Base-by-base conservation (phyloP, 2,888 invertebrate genomes). In the Drosophila neonasuta region DNA sequence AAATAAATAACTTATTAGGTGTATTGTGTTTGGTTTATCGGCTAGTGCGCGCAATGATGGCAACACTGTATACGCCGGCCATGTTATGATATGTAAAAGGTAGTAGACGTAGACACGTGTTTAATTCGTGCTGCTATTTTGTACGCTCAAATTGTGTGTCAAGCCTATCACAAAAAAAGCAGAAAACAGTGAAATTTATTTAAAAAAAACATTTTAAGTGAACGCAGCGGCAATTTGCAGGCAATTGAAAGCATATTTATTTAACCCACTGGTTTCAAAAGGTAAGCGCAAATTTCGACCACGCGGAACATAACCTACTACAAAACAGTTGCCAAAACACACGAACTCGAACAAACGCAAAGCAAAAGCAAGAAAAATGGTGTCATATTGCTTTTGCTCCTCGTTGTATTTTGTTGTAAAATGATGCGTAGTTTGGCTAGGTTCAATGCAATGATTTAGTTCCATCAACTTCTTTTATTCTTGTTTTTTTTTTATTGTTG, bases 51-150 rank as follows among this genome's bases (percentile, higher is more conserved):
- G 24, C 17, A 48, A 36, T 50, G 74, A 49, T 82, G 87, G 87
- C 87, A 85, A 82, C 87, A 82, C 81, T 87, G 77, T 55, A 69
- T 77, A 68, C 78, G 87, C 81, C 87, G 87, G 82, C 86, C 87
- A 86, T 87, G 83, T 86, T 87, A 83, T 86, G 85, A 80, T 81
- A 86, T 80, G 78, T 74, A 82, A 80, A 88, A 88, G 79, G 76
- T 80, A 74, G 82, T 80, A 74, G 82, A 78, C 85, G 76, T 85
- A 86, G 90, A 90, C 90, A 90, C 89, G 89, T 90, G 89, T 90
- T 90, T 90, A 89, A 89, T 79, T 82, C 68, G 82, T 73, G 72
- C 67, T 76, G 74, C 67, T 41, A 71, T 36, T 36, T 71, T 73
- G 48, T 52, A 57, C 65, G 52, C 64, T 65, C 29, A 30, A 68